Evolutionary conservation across 2,797 vertebrate species (phyloP).

Genomic region (Clarias laeviceps): DNA sequence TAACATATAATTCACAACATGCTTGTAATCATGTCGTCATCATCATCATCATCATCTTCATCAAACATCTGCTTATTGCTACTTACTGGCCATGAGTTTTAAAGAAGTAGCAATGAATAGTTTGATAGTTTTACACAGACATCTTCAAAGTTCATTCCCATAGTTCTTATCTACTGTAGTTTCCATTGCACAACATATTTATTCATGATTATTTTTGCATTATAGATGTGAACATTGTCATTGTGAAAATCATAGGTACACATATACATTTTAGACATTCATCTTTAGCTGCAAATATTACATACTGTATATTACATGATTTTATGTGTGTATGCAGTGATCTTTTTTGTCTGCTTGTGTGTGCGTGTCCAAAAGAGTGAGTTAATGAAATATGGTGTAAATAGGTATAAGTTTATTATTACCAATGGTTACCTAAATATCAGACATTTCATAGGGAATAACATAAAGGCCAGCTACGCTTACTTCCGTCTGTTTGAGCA

Average conservation of each 20-base stretch:
- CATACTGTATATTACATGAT: not conserved
- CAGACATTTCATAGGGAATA: conserved; percentile 57
- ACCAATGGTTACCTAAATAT: not conserved
- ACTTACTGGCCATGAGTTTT: conserved; percentile 61
- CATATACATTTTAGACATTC: not conserved
- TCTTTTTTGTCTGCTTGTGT: conserved; percentile 46
- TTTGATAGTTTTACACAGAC: conserved; percentile 28
- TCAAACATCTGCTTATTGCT: conserved; percentile 65
- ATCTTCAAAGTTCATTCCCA: conserved; percentile 14
- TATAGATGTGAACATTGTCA: not conserved
- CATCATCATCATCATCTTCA: conserved; percentile 58
- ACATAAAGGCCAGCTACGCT: conserved; percentile 71
- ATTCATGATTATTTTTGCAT: not conserved
- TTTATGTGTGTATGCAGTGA: conserved; percentile 1
- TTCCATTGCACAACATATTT: not conserved
- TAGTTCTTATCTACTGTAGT: conserved; percentile 18
- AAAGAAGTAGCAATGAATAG: conserved; percentile 57
- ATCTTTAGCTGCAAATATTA: not conserved
- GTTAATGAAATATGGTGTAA: conserved; percentile 44
- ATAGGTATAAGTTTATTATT: not conserved
- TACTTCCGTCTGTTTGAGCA: conserved; percentile 86
- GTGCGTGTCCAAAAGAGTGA: conserved; percentile 31
- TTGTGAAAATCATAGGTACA: not conserved
- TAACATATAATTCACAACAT: conserved; percentile 62
- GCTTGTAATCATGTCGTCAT: conserved; percentile 64